Evolutionary conservation across 2,888 invertebrate genomes (phyloP).

Genomic region (Drosophila putrida): DNA sequence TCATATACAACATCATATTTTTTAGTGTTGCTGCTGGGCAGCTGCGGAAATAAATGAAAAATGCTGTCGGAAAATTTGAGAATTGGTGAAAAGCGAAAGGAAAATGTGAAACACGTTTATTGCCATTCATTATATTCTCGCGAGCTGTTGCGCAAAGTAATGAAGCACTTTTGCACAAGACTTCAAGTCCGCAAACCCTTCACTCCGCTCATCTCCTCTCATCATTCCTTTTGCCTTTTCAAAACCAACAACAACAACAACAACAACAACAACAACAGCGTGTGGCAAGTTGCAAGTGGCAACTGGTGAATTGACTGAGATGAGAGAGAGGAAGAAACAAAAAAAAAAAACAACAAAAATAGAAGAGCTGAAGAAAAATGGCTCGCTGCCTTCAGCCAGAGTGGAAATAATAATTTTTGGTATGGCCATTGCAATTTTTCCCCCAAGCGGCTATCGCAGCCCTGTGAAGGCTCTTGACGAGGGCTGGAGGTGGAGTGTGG

Average conservation of each 20-base stretch:
- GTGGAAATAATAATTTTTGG: conserved; percentile 73
- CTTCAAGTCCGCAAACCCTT: conserved; percentile 51
- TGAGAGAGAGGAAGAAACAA: conserved; percentile 39
- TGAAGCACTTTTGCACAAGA: conserved; percentile 69
- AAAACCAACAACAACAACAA: conserved; percentile 27
- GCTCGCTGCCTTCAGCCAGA: conserved; percentile 53
- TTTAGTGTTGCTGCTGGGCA: conserved; percentile 22
- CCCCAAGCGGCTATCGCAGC: background rate
- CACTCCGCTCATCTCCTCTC: conserved; percentile 12
- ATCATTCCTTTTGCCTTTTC: conserved; percentile 47
- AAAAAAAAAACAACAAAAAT: background rate
- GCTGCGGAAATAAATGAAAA: conserved; percentile 55
- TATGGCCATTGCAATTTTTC: conserved; percentile 59
- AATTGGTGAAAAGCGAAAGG: conserved; percentile 37
- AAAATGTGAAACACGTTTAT: conserved; percentile 82
- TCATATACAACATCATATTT: conserved; percentile 49
- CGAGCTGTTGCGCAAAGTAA: conserved; percentile 82
- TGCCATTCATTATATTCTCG: conserved; percentile 81
- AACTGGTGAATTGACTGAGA: conserved; percentile 52
- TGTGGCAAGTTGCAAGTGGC: conserved; percentile 23
- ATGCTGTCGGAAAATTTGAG: conserved; percentile 33
- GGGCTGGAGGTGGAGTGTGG: background rate
- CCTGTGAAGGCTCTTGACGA: background rate
- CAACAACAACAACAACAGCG: conserved; percentile 7
- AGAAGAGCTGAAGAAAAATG: conserved; percentile 66